Conservation (phyloP, 30 jellyfish, hydroid and myxozoan species). For the Nemopilema nomurai region DNA sequence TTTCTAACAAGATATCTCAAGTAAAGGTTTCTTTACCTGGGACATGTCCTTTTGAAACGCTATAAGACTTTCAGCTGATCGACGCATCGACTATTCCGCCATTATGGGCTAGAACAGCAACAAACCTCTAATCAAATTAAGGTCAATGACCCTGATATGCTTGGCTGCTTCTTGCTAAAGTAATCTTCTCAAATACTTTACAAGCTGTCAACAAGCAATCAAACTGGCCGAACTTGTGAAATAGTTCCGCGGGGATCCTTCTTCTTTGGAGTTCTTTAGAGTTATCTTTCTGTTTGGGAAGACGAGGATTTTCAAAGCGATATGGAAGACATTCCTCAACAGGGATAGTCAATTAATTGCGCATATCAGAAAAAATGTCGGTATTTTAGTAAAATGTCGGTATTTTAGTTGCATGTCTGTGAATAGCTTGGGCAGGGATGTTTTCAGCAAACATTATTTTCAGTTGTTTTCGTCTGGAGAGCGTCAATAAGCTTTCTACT, state of each 20-base stretch:
- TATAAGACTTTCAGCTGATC: not conserved
- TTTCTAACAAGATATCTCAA: not conserved
- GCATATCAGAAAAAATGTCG: not conserved
- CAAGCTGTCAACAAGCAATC: not conserved
- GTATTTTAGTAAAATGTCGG: no score
- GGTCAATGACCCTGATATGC: slow-evolving; percentile 23
- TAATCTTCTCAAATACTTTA: slow-evolving; percentile 13
- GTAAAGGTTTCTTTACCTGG: not conserved
- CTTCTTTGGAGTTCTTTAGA: no score
- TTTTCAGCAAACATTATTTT: no score
- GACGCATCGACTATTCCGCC: not conserved
- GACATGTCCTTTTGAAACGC: not conserved
- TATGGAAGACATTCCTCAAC: no score
- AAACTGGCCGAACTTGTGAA: not conserved
- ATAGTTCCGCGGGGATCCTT: no score
- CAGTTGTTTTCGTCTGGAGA: no score
- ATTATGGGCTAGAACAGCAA: slow-evolving; percentile 18
- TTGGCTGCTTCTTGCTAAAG: slow-evolving; percentile 23
- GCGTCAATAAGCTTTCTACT: no score
- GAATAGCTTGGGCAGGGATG: no score
- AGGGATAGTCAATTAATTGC: no score
- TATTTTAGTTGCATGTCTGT: no score
- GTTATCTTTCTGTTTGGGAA: no score
- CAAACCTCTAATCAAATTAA: not conserved
- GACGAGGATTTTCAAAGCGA: no score